Conservation (phyloP, 2,113 vertebrate genomes). For the Sapajus apella region DNA sequence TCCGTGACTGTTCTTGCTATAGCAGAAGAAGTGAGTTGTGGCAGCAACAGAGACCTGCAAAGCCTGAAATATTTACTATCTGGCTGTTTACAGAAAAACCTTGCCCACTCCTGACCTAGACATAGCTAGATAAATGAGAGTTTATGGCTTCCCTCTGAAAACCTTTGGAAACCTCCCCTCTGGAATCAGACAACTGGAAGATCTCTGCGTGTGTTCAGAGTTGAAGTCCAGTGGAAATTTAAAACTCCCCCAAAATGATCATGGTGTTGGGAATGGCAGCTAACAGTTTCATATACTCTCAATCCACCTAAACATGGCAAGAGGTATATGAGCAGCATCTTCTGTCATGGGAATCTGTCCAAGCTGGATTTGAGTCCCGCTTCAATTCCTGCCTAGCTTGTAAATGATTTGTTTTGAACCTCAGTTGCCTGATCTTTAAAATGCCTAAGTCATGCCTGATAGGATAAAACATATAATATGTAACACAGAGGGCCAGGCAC, state of each 20-base stretch:
- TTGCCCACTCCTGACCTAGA: neutral
- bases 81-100: neutral
- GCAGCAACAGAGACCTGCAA: neutral
- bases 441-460: neutral
- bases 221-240: neutral
- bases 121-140: neutral
- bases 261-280: neutral
- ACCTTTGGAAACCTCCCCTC: neutral
- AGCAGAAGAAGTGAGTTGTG: too few relatives aligned
- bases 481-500: neutral
- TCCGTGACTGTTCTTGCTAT: neutral
- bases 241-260: neutral
- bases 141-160: neutral
- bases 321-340: rapidly evolving
- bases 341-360: too few relatives aligned
- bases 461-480: rapidly evolving
- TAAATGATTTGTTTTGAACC: neutral
- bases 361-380: too few relatives aligned
- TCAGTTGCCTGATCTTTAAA: neutral
- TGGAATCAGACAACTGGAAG: neutral
- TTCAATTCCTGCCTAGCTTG: neutral
- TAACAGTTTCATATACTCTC: too few relatives aligned
- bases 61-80: neutral
- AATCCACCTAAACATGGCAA: neutral
- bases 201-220: neutral